Evolutionary conservation across 2,888 invertebrate species (phyloP).

Genomic region (Drosophila phalerata): DNA sequence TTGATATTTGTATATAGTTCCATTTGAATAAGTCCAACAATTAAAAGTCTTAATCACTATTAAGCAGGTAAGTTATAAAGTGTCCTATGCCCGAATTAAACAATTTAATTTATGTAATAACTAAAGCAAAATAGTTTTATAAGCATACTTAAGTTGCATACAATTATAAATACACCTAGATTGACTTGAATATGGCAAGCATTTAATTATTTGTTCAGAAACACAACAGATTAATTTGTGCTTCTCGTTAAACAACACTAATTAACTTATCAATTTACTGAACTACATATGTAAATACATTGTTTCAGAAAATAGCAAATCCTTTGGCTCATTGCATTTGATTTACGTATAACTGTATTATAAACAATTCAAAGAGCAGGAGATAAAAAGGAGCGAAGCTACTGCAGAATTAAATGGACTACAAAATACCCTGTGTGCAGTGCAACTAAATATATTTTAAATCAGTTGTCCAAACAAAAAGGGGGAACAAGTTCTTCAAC

Average conservation of each 20-base stretch:
- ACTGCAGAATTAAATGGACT: not conserved
- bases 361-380: slow-evolving; percentile 1
- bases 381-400: slow-evolving; percentile 2
- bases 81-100: not conserved
- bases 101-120: not conserved
- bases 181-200: not conserved
- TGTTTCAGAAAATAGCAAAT: slow-evolving; percentile 8
- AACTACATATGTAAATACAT: slow-evolving; percentile 26
- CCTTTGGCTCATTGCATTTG: slow-evolving; percentile 17
- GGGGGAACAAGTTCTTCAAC: no score
- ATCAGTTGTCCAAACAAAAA: not conserved
- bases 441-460: not conserved
- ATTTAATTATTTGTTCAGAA: not conserved
- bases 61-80: slow-evolving; percentile 4
- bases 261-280: slow-evolving; percentile 54
- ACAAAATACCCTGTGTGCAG: not conserved
- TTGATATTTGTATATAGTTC: slow-evolving; percentile 28
- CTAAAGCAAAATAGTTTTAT: not conserved
- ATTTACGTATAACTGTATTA: slow-evolving; percentile 19
- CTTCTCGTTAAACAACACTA: slow-evolving; percentile 28
- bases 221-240: slow-evolving; percentile 19
- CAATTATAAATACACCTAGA: not conserved
- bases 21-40: slow-evolving; percentile 24
- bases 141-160: not conserved
- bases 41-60: slow-evolving; percentile 13